Evolutionary conservation across 2,888 invertebrate genomes (phyloP), one percentile per base, ranked within the genome.

Genomic region (Tridacna crocea): DNA sequence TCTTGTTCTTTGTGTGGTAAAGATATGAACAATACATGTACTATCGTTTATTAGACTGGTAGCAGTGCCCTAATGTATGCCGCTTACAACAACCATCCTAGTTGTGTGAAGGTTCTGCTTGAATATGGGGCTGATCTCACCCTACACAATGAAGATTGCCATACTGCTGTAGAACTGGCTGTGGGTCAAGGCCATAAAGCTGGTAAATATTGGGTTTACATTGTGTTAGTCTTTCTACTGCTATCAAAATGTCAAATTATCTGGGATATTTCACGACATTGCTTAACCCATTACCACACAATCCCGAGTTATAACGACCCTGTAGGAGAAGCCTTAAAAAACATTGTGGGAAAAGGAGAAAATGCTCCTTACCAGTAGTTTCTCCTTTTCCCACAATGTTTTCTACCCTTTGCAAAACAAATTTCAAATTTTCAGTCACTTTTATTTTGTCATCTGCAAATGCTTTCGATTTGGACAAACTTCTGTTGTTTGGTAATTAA

Each of bases 41-140:
- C 36, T 36, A 36, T 36, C 8, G 36, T 36, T 36, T 36, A 36
- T 12, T 85, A 97, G 97, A 96, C 97, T 92, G 98, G 98, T 75
- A 98, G 98, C 93, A 97, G 98, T 65, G 97, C 98, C 0, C 95
- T 98, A 75, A 98, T 98, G 97, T 98, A 97, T 95, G 98, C 98
- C 73, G 97, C 98, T 10, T 96, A 96, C 90, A 97, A 97, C 15
- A 98, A 98, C 95, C 98, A 98, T 95, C 97, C 97, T 0, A 97
- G 97, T 93, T 97, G 97, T 80, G 97, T 97, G 91, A 97, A 97
- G 92, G 97, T 98, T 93, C 95, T 98, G 76, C 95, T 98, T 72
- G 95, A 96, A 26, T 95, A 96, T 91, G 97, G 97, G 79, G 97
- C 98, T 48, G 97, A 98, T 94, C 95, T 98, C 88, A 97, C 97